Conservation (phyloP, 2,888 invertebrate genomes). For the Listrodromus nycthemerus region DNA sequence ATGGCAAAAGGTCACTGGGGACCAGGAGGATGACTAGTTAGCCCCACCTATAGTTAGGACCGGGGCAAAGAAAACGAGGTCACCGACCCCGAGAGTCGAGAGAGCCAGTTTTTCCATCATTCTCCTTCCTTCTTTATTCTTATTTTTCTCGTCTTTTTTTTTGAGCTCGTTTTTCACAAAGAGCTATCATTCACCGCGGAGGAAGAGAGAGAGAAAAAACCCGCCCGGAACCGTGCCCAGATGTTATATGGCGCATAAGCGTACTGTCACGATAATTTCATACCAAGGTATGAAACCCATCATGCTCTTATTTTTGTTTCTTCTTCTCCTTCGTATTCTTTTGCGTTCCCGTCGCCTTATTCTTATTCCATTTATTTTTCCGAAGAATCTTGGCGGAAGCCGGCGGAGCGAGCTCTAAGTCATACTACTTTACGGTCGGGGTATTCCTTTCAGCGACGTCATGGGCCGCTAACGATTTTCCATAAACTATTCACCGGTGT, state of each 20-base stretch:
- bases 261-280: constrained; percentile 57
- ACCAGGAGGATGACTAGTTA: constrained; percentile 47
- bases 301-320: constrained; percentile 29
- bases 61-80: constrained; percentile 21
- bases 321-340: constrained; percentile 19
- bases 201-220: not conserved
- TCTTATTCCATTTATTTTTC: constrained; percentile 20
- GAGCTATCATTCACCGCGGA: constrained; percentile 27
- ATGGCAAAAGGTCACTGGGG: constrained; percentile 41
- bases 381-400: constrained; percentile 35
- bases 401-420: constrained; percentile 27
- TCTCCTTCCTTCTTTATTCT: constrained; percentile 16
- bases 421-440: constrained; percentile 37
- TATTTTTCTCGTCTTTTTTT: constrained; percentile 6
- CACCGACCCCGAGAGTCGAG: constrained; percentile 21
- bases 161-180: constrained; percentile 37
- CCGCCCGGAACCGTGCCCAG: constrained; percentile 46
- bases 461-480: constrained; percentile 50
- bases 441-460: constrained; percentile 53
- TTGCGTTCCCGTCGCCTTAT: constrained; percentile 17
- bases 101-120: constrained; percentile 25
- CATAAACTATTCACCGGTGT: constrained; percentile 62
- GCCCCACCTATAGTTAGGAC: constrained; percentile 7
- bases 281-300: constrained; percentile 28
- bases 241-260: constrained; percentile 31